A percentile compares a stretch with the other conserved stretches of the same genome.
Evolutionary conservation across 2,797 vertebrate genomes (phyloP).

Genomic region (Parambassis ranga): DNA sequence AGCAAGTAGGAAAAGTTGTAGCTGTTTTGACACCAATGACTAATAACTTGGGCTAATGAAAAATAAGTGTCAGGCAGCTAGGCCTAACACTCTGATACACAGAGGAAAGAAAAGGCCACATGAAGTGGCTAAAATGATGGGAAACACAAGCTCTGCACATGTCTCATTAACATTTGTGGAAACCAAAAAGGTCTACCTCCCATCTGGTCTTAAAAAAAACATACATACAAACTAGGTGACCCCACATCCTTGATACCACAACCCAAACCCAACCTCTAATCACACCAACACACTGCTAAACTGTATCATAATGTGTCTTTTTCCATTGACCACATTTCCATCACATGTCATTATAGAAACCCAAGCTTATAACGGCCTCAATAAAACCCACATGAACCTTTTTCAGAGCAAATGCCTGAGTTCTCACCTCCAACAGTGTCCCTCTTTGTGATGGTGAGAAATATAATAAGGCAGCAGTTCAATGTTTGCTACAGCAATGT

Average conservation of each 20-base stretch:
- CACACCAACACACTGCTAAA: conserved; percentile 14
- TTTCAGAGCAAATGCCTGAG: not conserved
- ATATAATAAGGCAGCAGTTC: fast-evolving
- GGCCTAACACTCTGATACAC: not conserved
- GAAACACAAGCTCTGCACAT: conserved; percentile 4
- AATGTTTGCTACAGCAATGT: too few relatives aligned
- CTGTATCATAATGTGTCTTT: not conserved
- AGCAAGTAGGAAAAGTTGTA: not conserved
- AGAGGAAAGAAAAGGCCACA: not conserved
- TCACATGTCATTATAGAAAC: not conserved
- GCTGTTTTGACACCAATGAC: not conserved
- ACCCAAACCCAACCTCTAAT: conserved; percentile 27
- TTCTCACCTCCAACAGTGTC: not conserved
- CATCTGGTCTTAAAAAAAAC: conserved; percentile 16
- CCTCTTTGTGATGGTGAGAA: not conserved
- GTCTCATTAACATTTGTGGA: conserved; percentile 11
- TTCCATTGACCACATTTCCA: conserved; percentile 10
- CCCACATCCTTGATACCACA: conserved; percentile 47
- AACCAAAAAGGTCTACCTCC: conserved; percentile 28
- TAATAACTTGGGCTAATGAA: not conserved
- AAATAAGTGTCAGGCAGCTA: not conserved
- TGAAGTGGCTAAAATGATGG: not conserved
- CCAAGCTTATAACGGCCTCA: not conserved
- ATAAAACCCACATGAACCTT: not conserved
- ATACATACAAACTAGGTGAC: conserved; percentile 38